These are phyloP conservation scores for Bothrops alternatus DNA, from an alignment of 2,797 vertebrate species.

Conservation along the genomic window DNA sequence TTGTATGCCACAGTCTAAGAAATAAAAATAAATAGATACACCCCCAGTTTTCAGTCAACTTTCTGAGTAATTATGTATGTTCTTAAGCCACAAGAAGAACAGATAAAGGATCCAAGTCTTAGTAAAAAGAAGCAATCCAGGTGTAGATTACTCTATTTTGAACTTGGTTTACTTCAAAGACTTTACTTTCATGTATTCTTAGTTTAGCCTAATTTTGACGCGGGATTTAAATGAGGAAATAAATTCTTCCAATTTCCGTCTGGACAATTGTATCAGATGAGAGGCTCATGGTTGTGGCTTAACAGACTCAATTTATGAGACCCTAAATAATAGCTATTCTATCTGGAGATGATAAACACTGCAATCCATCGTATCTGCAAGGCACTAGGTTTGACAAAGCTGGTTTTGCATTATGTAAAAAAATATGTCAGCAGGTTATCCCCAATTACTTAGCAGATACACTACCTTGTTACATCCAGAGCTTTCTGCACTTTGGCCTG, in stretches of 20 bases:
- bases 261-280: not conserved
- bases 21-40: not conserved
- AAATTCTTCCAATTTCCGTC: not conserved
- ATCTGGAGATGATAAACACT: not conserved
- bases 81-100: not conserved
- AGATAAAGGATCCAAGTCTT: not conserved
- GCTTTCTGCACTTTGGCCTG: constrained; percentile 97
- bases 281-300: not conserved
- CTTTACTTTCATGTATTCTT: not conserved
- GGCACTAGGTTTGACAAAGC: not conserved
- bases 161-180: not conserved
- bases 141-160: not conserved
- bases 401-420: not conserved
- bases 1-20: not conserved
- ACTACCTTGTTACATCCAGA: constrained; percentile 90
- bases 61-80: not conserved
- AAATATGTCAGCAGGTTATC: not conserved
- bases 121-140: not conserved
- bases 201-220: not conserved
- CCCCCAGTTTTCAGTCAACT: not conserved
- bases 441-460: constrained; percentile 12
- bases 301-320: not conserved
- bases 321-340: not conserved
- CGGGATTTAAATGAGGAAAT: not conserved
- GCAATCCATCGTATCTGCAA: not conserved